phyloP scores from a whole-genome alignment of 1,140 invertebrate genomes.

The Chlorops oryzae region DNA sequence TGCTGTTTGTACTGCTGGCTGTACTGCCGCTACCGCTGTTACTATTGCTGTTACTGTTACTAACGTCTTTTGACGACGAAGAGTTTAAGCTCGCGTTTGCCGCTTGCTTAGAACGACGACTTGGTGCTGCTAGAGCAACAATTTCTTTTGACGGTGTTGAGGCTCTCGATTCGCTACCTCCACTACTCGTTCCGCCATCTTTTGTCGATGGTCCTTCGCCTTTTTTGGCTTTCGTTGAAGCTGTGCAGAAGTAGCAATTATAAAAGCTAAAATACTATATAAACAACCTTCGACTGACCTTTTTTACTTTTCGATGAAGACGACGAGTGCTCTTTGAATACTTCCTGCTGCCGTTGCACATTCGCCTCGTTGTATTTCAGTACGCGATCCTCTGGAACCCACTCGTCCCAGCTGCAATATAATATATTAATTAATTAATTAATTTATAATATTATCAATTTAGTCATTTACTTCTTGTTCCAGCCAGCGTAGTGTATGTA shows the following conservation, averaged over 20 bases:
- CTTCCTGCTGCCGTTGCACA: constrained; percentile 82
- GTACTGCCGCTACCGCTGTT: constrained; percentile 12
- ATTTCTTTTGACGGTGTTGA: constrained; percentile 55
- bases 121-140: constrained; percentile 12
- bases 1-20: constrained; percentile 29
- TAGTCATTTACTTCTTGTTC: constrained; percentile 86
- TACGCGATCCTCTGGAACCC: constrained; percentile 90
- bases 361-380: constrained; percentile 90
- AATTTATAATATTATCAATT: constrained; percentile 5
- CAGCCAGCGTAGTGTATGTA: constrained; percentile 96
- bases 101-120: constrained; percentile 7
- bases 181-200: constrained; percentile 14
- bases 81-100: constrained; percentile 7
- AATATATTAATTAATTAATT: constrained; percentile 1
- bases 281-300: constrained; percentile 41
- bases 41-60: constrained; percentile 10
- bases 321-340: constrained; percentile 72
- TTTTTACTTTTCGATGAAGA: constrained; percentile 62
- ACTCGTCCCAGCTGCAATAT: constrained; percentile 87
- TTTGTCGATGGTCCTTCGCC: constrained; percentile 6
- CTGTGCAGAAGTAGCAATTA: constrained; percentile 12
- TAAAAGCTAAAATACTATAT: neutral
- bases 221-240: constrained; percentile 19
- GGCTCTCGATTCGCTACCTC: constrained; percentile 54
- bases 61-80: constrained; percentile 10